These are phyloP conservation scores for Xestia c-nigrum DNA, from an alignment of 2,888 invertebrate species.

Conservation along the genomic window DNA sequence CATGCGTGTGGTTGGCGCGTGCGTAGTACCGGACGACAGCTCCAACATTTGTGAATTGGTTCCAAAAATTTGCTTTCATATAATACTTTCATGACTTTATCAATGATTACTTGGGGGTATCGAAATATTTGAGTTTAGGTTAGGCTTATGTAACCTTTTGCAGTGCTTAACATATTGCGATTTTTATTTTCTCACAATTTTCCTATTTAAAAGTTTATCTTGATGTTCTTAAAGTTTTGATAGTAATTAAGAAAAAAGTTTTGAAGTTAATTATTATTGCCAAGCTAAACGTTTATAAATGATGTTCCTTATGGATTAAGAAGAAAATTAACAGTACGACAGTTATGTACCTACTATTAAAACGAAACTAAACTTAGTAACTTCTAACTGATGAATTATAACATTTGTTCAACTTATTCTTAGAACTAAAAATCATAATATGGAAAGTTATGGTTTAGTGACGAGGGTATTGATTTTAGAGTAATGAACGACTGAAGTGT, in stretches of 20 bases:
- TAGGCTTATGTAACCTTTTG: neutral
- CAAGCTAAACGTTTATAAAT: neutral
- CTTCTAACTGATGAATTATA: neutral
- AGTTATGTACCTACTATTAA: neutral
- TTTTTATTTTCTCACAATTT: neutral
- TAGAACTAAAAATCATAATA: neutral
- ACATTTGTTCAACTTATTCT: constrained; percentile 10
- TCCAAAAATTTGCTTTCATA: constrained; percentile 25
- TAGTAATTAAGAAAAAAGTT: neutral
- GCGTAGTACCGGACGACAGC: constrained; percentile 61
- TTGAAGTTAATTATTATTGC: neutral
- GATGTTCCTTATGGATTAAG: neutral
- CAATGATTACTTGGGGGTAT: neutral
- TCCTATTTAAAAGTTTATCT: neutral
- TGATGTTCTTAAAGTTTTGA: neutral
- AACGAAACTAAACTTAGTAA: neutral
- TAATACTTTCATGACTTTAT: constrained; percentile 9
- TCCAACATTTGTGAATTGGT: constrained; percentile 4
- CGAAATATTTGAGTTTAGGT: neutral
- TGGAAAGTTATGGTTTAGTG: constrained; percentile 58
- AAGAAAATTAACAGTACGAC: neutral
- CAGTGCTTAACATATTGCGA: neutral
- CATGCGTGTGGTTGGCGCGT: constrained; percentile 72
- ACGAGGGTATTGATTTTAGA: constrained; percentile 82
- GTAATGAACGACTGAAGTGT: constrained; percentile 84